These are phyloP conservation scores for Hipposideros armiger DNA, from an alignment of 2,113 vertebrate genomes.

Conservation along the genomic window DNA sequence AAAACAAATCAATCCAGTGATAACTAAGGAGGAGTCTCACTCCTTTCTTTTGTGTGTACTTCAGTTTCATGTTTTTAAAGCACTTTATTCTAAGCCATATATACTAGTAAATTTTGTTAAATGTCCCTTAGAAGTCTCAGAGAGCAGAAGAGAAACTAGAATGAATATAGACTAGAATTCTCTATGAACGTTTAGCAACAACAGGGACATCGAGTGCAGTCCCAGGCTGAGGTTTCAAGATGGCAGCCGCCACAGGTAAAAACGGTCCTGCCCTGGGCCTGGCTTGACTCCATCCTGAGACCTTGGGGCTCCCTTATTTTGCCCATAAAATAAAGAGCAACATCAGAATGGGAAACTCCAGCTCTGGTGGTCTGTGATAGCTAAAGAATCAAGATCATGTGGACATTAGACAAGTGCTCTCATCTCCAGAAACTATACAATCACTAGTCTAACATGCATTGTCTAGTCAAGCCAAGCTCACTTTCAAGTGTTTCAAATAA, in stretches of 20 bases:
- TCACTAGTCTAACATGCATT: not conserved
- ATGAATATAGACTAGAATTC: not conserved
- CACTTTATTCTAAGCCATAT: not conserved
- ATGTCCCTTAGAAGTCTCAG: not conserved
- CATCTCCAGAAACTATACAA: not conserved
- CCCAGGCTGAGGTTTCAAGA: not conserved
- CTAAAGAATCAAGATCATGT: not conserved
- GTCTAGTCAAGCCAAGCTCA: not conserved
- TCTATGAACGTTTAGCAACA: not conserved
- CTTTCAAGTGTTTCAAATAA: constrained; percentile 27
- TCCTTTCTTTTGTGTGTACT: not conserved
- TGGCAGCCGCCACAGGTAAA: not conserved
- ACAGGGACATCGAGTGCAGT: rapidly evolving
- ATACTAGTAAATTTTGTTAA: not conserved
- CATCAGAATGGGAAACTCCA: not conserved
- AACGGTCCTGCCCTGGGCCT: not conserved
- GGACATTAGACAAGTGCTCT: not conserved
- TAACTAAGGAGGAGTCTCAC: not conserved
- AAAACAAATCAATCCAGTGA: not conserved
- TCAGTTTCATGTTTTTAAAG: not conserved
- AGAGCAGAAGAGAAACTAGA: not conserved
- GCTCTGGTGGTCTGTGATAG: not conserved
- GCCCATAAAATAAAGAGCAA: not conserved
- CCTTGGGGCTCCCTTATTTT: not conserved
- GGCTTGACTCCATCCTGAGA: not conserved